Evolutionary conservation across 2,888 invertebrate species (phyloP).

Genomic region (Drosophila merina): DNA sequence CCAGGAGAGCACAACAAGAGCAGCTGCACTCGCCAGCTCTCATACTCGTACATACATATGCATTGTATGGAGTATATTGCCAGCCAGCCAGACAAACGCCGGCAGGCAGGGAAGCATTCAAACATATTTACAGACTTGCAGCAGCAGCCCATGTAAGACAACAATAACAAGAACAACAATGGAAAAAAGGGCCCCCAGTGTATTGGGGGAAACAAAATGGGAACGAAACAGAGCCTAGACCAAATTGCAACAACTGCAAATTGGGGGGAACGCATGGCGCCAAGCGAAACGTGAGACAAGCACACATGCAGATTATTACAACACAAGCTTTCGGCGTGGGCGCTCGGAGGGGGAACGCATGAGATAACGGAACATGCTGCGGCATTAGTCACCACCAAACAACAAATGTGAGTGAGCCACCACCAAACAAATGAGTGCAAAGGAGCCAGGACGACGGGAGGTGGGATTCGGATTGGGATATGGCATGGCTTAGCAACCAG

Average conservation of each 20-base stretch:
- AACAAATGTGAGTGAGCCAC: slow-evolving; percentile 1
- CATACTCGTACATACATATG: slow-evolving; percentile 17
- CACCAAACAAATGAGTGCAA: slow-evolving; percentile 33
- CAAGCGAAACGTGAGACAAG: slow-evolving; percentile 61
- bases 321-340: slow-evolving; percentile 48
- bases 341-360: slow-evolving; percentile 61
- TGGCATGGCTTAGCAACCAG: slow-evolving; percentile 28
- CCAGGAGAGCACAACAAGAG: slow-evolving; percentile 29
- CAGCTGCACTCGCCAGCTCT: slow-evolving; percentile 29
- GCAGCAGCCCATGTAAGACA: slow-evolving; percentile 26
- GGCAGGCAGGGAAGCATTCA: slow-evolving; percentile 12
- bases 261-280: slow-evolving; percentile 59
- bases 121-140: neutral
- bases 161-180: slow-evolving; percentile 10
- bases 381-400: slow-evolving; percentile 68
- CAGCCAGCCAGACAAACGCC: slow-evolving; percentile 31
- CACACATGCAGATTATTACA: slow-evolving; percentile 30
- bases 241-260: slow-evolving; percentile 45
- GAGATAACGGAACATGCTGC: slow-evolving; percentile 74
- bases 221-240: slow-evolving; percentile 63
- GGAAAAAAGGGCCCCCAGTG: slow-evolving; percentile 42
- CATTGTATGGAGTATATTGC: no score
- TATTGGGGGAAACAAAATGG: slow-evolving; percentile 61
- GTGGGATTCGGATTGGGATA: neutral
- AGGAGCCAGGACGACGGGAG: slow-evolving; percentile 23